Evolutionary conservation across 2,113 vertebrate genomes (phyloP).

Genomic region (Nasalis larvatus): DNA sequence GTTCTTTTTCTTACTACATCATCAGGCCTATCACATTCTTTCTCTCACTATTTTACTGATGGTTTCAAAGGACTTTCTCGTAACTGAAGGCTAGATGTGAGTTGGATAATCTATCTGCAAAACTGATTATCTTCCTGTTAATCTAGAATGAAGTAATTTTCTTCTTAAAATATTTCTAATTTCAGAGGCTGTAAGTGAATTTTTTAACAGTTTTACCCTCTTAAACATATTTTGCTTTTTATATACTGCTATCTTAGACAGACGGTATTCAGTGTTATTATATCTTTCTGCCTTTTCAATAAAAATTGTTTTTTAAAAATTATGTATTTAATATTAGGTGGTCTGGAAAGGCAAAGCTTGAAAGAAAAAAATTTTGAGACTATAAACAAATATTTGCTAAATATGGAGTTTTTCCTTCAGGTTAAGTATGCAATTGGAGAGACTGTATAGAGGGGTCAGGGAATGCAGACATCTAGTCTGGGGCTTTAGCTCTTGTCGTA

Average conservation of each 20-base stretch:
- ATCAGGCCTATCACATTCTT: not conserved
- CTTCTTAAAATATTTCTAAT: not conserved
- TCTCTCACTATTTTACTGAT: not conserved
- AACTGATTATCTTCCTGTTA: not conserved
- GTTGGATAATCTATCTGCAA: not conserved
- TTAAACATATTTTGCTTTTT: not conserved
- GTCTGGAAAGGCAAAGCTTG: not conserved
- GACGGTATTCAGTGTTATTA: not conserved
- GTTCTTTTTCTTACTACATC: not conserved
- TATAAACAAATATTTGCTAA: conserved; percentile 7
- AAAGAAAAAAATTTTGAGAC: not conserved
- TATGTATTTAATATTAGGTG: not conserved
- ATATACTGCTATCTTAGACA: not conserved
- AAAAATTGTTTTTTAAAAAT: not conserved
- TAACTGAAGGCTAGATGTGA: not conserved
- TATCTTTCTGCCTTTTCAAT: not conserved
- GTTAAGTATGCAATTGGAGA: not conserved
- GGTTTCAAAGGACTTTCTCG: not conserved
- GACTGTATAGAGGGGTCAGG: not conserved
- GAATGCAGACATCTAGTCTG: not conserved
- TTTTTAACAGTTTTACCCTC: not conserved
- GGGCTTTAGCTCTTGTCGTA: not conserved
- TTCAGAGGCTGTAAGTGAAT: not conserved
- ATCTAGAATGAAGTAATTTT: not conserved
- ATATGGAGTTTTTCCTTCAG: not conserved